Conservation (phyloP, 2,113 vertebrate species). For the Oncorhynchus gorbuscha region DNA sequence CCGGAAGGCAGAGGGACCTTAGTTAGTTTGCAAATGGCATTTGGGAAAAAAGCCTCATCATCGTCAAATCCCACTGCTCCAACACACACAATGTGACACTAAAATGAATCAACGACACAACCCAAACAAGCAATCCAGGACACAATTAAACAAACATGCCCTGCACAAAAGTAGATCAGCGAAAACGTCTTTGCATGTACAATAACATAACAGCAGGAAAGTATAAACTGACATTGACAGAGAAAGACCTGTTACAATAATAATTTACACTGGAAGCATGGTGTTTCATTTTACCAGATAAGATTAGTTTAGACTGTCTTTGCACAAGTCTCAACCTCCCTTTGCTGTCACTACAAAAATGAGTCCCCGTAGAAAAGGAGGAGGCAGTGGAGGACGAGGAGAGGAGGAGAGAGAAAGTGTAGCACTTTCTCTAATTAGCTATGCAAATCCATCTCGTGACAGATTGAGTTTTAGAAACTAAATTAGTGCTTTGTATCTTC, state of each 20-base stretch:
- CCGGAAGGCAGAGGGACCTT: slow-evolving; percentile 32
- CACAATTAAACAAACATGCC: slow-evolving; percentile 12
- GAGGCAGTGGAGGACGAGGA: background rate
- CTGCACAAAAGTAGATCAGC: slow-evolving; percentile 47
- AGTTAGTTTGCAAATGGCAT: no score
- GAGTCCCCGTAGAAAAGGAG: slow-evolving; percentile 43
- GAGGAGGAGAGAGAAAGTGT: slow-evolving; percentile 20
- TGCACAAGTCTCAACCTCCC: slow-evolving; percentile 59
- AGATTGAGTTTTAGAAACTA: slow-evolving; percentile 69
- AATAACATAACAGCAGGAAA: slow-evolving; percentile 1
- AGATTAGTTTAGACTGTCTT: slow-evolving; percentile 64
- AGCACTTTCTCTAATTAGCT: slow-evolving; percentile 72
- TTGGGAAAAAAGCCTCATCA: no score
- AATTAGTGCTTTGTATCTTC: slow-evolving; percentile 73
- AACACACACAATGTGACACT: background rate
- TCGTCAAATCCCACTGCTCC: slow-evolving; percentile 26
- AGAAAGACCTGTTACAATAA: slow-evolving; percentile 48
- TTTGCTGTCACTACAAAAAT: slow-evolving; percentile 74
- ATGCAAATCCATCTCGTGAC: slow-evolving; percentile 65
- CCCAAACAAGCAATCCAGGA: background rate
- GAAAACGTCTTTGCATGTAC: slow-evolving; percentile 18
- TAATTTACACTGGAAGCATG: slow-evolving; percentile 63
- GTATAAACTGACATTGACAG: slow-evolving; percentile 50
- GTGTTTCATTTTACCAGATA: slow-evolving; percentile 77
- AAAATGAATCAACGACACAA: slow-evolving; percentile 12